These are phyloP conservation scores for Ganaspis sp. DNA, from an alignment of 1,140 invertebrate species.

Conservation along the genomic window DNA sequence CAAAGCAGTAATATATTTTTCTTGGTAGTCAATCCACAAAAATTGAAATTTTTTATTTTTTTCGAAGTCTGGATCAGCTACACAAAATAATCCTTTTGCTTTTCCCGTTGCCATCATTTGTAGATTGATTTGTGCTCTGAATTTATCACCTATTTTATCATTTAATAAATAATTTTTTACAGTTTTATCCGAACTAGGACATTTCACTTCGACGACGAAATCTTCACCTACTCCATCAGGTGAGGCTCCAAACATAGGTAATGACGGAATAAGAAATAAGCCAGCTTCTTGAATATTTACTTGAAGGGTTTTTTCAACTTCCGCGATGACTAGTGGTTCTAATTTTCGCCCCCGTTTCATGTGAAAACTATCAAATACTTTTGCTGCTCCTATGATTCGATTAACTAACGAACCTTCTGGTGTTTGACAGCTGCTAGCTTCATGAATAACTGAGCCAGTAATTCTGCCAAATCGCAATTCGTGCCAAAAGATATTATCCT, in stretches of 20 bases:
- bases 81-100: constrained; percentile 65
- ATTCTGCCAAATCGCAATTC: constrained; percentile 67
- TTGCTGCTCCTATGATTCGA: constrained; percentile 57
- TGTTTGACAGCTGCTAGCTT: constrained; percentile 64
- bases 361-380: constrained; percentile 56
- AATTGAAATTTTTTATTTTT: constrained; percentile 52
- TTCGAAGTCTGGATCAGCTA: constrained; percentile 59
- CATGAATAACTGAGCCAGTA: constrained; percentile 69
- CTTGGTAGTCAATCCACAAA: constrained; percentile 42
- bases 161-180: no score
- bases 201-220: constrained; percentile 65
- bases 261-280: constrained; percentile 45
- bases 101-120: constrained; percentile 74
- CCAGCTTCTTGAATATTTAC: constrained; percentile 43
- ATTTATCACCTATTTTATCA: no score
- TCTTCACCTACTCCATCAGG: constrained; percentile 61
- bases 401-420: constrained; percentile 60
- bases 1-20: constrained; percentile 32
- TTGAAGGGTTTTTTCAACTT: constrained; percentile 36
- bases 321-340: constrained; percentile 57
- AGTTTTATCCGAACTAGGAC: constrained; percentile 38
- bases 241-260: constrained; percentile 63
- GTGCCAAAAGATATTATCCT: constrained; percentile 57
- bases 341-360: constrained; percentile 62
- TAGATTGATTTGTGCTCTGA: constrained; percentile 72